phyloP scores from a whole-genome alignment of 2,888 invertebrate species.

The Ellobium chinense region DNA sequence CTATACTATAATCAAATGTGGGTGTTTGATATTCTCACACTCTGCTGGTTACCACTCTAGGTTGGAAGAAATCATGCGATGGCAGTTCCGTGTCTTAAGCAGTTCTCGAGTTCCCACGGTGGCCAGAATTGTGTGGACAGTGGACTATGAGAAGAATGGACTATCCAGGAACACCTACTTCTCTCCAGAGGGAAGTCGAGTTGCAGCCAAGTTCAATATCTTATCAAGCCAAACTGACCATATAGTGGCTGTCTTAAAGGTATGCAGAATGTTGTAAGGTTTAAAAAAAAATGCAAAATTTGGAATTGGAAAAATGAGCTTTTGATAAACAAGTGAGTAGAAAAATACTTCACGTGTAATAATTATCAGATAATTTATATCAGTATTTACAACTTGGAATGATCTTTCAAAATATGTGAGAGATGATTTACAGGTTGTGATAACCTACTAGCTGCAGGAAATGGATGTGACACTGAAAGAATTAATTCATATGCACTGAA shows the following conservation, averaged over 20 bases:
- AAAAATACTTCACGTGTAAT: too few species aligned
- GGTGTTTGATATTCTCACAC: too few species aligned
- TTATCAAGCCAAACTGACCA: conserved; percentile 60
- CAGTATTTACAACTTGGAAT: not conserved
- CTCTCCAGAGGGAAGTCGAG: conserved; percentile 60
- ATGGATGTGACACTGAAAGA: too few species aligned
- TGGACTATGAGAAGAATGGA: conserved; percentile 83
- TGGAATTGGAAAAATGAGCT: too few species aligned
- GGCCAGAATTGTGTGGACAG: conserved; percentile 92
- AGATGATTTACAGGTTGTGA: not conserved
- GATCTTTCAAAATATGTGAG: not conserved
- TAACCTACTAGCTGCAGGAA: too few species aligned
- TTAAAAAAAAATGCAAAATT: too few species aligned
- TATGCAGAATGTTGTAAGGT: conserved; percentile 47
- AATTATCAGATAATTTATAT: too few species aligned
- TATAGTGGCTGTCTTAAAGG: conserved; percentile 73
- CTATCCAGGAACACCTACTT: conserved; percentile 62
- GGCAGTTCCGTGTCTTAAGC: conserved; percentile 94
- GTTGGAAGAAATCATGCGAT: conserved; percentile 91
- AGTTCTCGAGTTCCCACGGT: conserved; percentile 82
- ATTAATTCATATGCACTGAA: too few species aligned
- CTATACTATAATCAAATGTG: too few species aligned
- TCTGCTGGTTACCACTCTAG: too few species aligned
- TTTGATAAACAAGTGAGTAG: too few species aligned
- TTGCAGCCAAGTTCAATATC: conserved; percentile 67